A percentile compares a stretch with the other conserved stretches of the same genome.
phyloP scores from a whole-genome alignment of 2,888 invertebrate genomes.

The Oegoconia quadripuncta region DNA sequence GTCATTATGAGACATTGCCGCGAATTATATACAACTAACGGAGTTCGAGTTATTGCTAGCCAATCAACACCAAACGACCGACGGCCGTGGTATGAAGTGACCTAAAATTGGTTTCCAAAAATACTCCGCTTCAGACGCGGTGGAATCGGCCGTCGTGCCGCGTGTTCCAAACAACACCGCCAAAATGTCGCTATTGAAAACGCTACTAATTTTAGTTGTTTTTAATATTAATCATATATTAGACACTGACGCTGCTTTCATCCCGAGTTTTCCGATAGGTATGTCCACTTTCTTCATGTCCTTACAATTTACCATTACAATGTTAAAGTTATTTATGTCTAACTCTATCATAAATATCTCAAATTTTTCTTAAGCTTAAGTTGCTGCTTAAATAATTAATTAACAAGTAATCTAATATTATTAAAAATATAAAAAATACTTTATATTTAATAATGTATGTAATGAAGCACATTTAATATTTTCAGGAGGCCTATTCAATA shows the following conservation, averaged over 20 bases:
- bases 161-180: conserved; percentile 39
- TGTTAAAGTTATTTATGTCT: too few species aligned
- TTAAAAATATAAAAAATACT: too few species aligned
- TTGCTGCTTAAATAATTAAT: too few species aligned
- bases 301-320: too few species aligned
- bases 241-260: conserved; percentile 26
- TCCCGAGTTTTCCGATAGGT: conserved; percentile 55
- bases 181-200: conserved; percentile 31
- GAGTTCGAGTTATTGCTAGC: neutral
- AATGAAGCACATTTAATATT: conserved; percentile 30
- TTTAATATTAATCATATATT: conserved; percentile 12
- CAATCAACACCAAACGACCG: neutral
- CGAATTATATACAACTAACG: too few species aligned
- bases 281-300: too few species aligned
- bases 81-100: conserved; percentile 37
- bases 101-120: conserved; percentile 76
- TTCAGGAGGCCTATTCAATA: conserved; percentile 73
- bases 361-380: too few species aligned
- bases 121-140: conserved; percentile 56
- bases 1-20: too few species aligned
- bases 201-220: conserved; percentile 30
- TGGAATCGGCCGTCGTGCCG: conserved; percentile 42
- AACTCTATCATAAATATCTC: too few species aligned
- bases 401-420: too few species aligned
- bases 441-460: too few species aligned